Percentiles rank a stretch among this genome's conserved stretches.
These are phyloP conservation scores for Thermophis baileyi DNA, from an alignment of 2,113 vertebrate species.

Conservation along the genomic window DNA sequence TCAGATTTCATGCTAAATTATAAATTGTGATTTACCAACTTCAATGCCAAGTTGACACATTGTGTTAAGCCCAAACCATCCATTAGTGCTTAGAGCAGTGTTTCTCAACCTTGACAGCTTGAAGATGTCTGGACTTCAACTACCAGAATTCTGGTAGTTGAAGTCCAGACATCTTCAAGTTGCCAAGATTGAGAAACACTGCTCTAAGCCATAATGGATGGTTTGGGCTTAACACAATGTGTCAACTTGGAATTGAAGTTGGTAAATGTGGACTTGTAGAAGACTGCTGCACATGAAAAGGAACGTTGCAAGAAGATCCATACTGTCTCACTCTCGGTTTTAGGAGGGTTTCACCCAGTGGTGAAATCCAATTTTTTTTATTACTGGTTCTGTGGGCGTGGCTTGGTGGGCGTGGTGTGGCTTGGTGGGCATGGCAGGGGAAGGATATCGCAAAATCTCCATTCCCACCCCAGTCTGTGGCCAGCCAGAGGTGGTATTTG, in stretches of 20 bases:
- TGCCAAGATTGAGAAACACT: not conserved
- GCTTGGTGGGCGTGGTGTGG: no score
- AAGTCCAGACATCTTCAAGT: no score
- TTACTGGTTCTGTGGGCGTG: no score
- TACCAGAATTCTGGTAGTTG: no score
- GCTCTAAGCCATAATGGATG: not conserved
- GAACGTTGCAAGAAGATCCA: not conserved
- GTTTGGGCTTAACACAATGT: not conserved
- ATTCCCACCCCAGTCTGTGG: no score
- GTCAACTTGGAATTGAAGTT: not conserved
- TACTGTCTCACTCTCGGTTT: not conserved
- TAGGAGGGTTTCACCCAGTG: no score
- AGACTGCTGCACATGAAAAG: not conserved
- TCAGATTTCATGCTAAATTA: not conserved
- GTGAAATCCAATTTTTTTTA: no score
- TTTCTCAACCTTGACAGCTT: not conserved
- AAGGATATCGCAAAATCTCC: no score
- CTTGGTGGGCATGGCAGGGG: no score
- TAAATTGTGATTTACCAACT: not conserved
- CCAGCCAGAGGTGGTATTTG: no score
- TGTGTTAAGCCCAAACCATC: not conserved
- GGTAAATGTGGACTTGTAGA: not conserved
- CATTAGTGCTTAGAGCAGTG: not conserved
- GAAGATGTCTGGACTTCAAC: no score
- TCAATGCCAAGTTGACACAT: not conserved